Evolutionary conservation across 2,113 vertebrate species (phyloP).

Genomic region (Microcebus jonahi): DNA sequence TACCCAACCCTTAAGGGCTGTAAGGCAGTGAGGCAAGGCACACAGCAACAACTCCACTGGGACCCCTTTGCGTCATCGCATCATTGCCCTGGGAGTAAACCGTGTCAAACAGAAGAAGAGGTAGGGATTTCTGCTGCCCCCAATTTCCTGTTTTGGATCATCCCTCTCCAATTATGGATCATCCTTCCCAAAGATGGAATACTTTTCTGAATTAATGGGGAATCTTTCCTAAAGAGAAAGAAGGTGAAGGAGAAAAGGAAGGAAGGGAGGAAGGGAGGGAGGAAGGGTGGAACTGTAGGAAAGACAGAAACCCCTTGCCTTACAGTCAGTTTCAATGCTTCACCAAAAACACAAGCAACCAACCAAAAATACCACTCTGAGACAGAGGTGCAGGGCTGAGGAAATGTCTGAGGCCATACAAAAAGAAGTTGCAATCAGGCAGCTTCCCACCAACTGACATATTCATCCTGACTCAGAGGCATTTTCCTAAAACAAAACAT

Average conservation of each 20-base stretch:
- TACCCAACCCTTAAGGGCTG: not conserved
- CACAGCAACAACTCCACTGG: not conserved
- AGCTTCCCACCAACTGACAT: not conserved
- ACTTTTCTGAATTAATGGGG: not conserved
- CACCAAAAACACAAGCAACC: not conserved
- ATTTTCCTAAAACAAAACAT: conserved; percentile 26
- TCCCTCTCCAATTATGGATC: not conserved
- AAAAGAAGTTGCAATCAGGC: not conserved
- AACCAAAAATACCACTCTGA: not conserved
- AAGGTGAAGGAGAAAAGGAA: not conserved
- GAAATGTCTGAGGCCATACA: not conserved
- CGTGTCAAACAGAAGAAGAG: not conserved
- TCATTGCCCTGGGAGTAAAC: not conserved
- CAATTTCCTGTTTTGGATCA: not conserved
- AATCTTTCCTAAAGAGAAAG: not conserved
- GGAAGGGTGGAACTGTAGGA: rapidly evolving
- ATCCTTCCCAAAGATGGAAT: not conserved
- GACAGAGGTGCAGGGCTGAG: not conserved
- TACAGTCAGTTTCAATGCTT: not conserved
- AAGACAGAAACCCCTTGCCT: not conserved
- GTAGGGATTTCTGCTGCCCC: not conserved
- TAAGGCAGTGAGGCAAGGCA: not conserved
- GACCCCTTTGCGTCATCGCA: too few species aligned
- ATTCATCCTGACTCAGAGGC: not conserved
- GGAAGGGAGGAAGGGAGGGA: rapidly evolving